phyloP scores from a whole-genome alignment of 2,113 vertebrate species.

The Paracanthobrama guichenoti region DNA sequence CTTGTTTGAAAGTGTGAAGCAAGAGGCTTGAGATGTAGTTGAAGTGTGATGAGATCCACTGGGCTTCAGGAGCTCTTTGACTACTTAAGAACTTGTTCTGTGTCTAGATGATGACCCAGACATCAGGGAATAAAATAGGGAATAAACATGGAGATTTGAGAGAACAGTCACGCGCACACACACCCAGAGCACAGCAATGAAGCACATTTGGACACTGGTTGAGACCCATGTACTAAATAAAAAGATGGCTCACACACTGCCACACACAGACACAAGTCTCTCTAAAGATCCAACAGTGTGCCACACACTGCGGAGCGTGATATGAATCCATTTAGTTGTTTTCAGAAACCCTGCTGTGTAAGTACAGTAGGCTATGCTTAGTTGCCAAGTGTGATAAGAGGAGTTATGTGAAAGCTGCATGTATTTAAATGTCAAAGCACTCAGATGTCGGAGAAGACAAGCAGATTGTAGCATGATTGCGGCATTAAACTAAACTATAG shows the following conservation, averaged over 20 bases:
- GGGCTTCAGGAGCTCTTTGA: conserved; percentile 16
- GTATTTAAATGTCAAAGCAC: conserved; percentile 16
- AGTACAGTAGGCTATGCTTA: background rate
- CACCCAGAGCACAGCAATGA: background rate
- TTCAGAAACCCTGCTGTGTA: background rate
- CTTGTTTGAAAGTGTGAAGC: background rate
- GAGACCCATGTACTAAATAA: background rate
- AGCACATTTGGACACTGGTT: background rate
- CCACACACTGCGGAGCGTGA: background rate
- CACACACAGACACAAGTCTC: background rate
- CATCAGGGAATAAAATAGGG: background rate
- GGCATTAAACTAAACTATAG: background rate
- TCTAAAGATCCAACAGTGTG: background rate
- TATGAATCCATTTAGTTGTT: background rate
- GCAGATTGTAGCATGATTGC: background rate
- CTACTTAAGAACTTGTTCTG: background rate
- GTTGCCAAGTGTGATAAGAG: background rate
- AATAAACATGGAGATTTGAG: background rate
- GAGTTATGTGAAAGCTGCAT: background rate
- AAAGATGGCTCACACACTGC: background rate
- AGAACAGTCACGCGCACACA: background rate
- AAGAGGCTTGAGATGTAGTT: background rate
- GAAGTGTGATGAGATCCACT: conserved; percentile 17
- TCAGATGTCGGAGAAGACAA: background rate
- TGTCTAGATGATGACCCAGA: conserved; percentile 2